These are phyloP conservation scores for Parnassius orleans DNA, from an alignment of 2,888 invertebrate genomes.

Conservation along the genomic window DNA sequence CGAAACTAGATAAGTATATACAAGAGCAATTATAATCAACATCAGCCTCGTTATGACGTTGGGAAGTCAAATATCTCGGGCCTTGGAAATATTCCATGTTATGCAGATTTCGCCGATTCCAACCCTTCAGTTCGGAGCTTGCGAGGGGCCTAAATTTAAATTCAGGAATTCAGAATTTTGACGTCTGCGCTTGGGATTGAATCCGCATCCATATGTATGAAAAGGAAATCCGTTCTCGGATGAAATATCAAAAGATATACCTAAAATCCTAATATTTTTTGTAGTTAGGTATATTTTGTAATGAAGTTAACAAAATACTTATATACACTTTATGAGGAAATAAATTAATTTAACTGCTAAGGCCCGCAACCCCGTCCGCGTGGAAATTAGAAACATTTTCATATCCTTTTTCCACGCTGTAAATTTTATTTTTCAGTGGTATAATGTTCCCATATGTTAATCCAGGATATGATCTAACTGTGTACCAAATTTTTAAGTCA, in stretches of 20 bases:
- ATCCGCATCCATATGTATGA: constrained; percentile 26
- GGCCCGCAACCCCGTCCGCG: too few species aligned
- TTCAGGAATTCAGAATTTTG: constrained; percentile 21
- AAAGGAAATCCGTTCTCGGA: constrained; percentile 16
- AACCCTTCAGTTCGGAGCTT: constrained; percentile 14
- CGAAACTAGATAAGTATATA: neutral
- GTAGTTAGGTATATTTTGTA: too few species aligned
- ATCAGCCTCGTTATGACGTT: constrained; percentile 7
- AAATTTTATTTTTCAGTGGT: too few species aligned
- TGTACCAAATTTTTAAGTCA: too few species aligned
- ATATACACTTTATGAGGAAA: too few species aligned
- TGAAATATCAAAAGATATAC: constrained; percentile 19
- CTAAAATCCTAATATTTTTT: constrained; percentile 9
- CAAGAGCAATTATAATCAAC: constrained; percentile 13
- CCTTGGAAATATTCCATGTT: constrained; percentile 24
- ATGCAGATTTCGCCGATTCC: constrained; percentile 18
- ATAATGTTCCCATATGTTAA: too few species aligned
- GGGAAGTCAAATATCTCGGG: constrained; percentile 18
- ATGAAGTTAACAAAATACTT: too few species aligned
- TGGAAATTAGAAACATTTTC: too few species aligned
- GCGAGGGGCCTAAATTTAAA: constrained; percentile 24
- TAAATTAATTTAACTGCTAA: too few species aligned
- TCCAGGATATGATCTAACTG: too few species aligned
- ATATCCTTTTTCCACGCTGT: too few species aligned
- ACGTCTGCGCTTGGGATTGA: constrained; percentile 19